Base-by-base conservation (phyloP, 2,797 vertebrate species). In the Lacerta agilis region DNA sequence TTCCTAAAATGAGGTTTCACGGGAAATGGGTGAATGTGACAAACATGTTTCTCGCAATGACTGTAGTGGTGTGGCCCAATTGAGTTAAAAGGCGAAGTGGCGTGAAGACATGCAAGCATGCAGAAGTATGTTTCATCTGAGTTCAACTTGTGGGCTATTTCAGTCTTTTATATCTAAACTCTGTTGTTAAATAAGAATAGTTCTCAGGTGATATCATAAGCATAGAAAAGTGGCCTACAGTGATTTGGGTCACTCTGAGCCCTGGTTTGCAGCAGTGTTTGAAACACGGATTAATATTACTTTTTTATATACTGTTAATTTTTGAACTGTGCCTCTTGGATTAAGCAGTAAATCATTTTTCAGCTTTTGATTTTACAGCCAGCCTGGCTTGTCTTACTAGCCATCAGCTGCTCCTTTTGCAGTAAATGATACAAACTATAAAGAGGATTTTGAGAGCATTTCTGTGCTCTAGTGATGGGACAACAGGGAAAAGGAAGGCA, bases 351-450 rank as follows among this genome's bases (percentile, higher is more conserved):
- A 75, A 29, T 79, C 75, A 79, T 85, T 90, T 88, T 25, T 38
- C 85, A 55, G 77, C 61, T 38, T 87, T 82, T 82, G 9, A 64
- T 78, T 88, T 91, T 87, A 33, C n/a, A 66, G 43, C 49, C 78
- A 18, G 8, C 29, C n/a, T 73, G 77, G 72, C 49, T 85, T 86
- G 29, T 79, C 20, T 72, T 91, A 61, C 58, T 18, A 88, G 83
- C 61, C 84, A 88, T 86, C 38, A 25, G 4, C 71, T 78, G 3
- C 45, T 90, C 64, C 82, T n/a, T n/a, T 66, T 88, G 45, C 69
- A 90, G 49, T 82, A 89, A 88, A 45, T 86, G 17, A 85, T 87
- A 23, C 41, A 64, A 49, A 10, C 4, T 84, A 43, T 78, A 89
- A 87, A 89, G 41, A n/a, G n/a, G n/a, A n/a, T n/a, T n/a, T 86